phyloP scores from a whole-genome alignment of 2,113 vertebrate species.

The Clarias batrachus region DNA sequence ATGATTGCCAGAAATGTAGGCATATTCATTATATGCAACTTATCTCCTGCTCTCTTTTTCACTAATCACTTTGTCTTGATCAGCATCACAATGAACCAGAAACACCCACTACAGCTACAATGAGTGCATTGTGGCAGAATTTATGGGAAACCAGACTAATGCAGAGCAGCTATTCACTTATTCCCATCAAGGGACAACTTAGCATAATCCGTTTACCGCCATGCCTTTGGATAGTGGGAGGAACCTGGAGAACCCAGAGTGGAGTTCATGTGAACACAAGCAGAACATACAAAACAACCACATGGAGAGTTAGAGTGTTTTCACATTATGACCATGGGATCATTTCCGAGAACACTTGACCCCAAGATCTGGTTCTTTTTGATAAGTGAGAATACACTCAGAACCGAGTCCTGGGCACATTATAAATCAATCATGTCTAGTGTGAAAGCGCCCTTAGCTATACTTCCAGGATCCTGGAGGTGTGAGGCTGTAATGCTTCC shows the following conservation, averaged over 20 bases:
- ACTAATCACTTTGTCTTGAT: not conserved
- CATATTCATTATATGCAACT: not conserved
- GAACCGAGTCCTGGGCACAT: too few species aligned
- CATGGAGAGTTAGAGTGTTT: not conserved
- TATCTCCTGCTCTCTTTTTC: not conserved
- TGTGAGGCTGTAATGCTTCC: not conserved
- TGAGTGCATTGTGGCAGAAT: not conserved
- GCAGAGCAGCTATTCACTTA: not conserved
- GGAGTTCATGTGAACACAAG: not conserved
- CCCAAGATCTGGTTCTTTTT: too few species aligned
- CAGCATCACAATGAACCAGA: not conserved
- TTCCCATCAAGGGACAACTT: not conserved
- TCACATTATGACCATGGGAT: too few species aligned
- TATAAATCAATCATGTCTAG: too few species aligned
- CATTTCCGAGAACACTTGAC: too few species aligned
- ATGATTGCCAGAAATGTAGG: not conserved
- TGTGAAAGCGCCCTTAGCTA: not conserved
- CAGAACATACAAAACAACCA: not conserved
- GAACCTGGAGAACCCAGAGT: not conserved
- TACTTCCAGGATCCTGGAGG: not conserved
- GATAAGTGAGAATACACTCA: too few species aligned
- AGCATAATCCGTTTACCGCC: not conserved
- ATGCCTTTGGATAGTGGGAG: not conserved
- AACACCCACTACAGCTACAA: not conserved
- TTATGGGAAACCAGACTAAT: not conserved